Percentiles rank a stretch among this genome's conserved stretches.
These are phyloP conservation scores for Hirudo medicinalis DNA, from an alignment of 1,140 invertebrate species.

Conservation along the genomic window DNA sequence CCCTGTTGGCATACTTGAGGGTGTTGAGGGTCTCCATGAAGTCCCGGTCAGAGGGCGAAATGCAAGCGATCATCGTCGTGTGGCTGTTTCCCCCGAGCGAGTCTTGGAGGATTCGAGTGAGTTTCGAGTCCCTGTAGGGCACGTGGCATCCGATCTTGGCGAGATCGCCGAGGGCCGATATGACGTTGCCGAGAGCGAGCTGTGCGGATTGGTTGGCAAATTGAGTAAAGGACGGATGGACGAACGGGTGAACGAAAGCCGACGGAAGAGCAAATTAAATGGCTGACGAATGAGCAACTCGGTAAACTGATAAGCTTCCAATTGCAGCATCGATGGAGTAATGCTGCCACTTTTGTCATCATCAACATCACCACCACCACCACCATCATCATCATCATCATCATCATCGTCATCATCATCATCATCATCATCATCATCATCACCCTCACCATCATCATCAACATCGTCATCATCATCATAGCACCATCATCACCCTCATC, in stretches of 20 bases:
- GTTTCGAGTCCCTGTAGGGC: constrained; percentile 46
- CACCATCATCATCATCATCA: background rate
- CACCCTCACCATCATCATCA: constrained; percentile 1
- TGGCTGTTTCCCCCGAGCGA: constrained; percentile 87
- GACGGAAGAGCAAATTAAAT: too few relatives aligned
- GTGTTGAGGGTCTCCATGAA: constrained; percentile 98
- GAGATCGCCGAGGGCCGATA: constrained; percentile 43
- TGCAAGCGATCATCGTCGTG: constrained; percentile 96
- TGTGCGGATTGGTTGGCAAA: too few relatives aligned
- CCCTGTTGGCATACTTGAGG: constrained; percentile 78
- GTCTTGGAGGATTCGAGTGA: constrained; percentile 56
- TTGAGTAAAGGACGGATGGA: too few relatives aligned
- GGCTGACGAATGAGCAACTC: too few relatives aligned
- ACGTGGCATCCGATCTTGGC: constrained; percentile 42
- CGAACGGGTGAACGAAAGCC: too few relatives aligned
- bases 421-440: background rate
- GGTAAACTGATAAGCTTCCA: too few relatives aligned
- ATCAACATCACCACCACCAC: background rate
- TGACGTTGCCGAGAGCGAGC: constrained; percentile 62
- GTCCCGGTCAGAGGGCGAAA: constrained; percentile 90
- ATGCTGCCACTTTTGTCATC: background rate
- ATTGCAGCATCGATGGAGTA: too few relatives aligned
- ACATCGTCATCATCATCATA: constrained; percentile 9
- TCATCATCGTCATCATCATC: background rate
- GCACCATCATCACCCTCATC: too few relatives aligned